These are phyloP conservation scores for Cyphomyrmex costatus DNA, from an alignment of 1,140 invertebrate genomes.

Conservation along the genomic window DNA sequence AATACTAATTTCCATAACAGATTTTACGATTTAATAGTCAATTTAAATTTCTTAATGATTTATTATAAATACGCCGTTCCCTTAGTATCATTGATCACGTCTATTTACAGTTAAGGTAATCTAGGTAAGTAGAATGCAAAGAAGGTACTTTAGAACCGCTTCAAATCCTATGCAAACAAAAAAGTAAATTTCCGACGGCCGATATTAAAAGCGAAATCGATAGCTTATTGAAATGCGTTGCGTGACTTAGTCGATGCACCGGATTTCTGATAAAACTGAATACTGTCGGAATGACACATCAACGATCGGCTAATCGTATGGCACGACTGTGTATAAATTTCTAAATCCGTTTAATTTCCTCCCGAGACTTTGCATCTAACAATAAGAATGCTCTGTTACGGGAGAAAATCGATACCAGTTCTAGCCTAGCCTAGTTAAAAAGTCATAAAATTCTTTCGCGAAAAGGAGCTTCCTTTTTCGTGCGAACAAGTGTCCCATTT, in stretches of 20 bases:
- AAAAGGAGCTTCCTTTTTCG: background rate
- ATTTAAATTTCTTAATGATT: conserved; percentile 39
- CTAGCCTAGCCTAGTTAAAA: conserved; percentile 53
- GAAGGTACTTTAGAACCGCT: conserved; percentile 18
- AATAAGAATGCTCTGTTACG: conserved; percentile 26
- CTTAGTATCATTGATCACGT: conserved; percentile 59
- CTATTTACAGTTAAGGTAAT: conserved; percentile 31
- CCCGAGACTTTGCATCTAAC: background rate
- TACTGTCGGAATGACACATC: conserved; percentile 9
- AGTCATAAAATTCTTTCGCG: conserved; percentile 51
- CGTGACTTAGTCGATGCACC: background rate
- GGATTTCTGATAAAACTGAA: background rate
- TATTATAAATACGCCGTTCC: background rate
- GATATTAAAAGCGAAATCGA: conserved; percentile 28
- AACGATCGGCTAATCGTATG: conserved; percentile 24
- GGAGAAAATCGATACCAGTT: conserved; percentile 57
- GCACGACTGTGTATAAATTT: conserved; percentile 40
- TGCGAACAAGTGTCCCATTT: background rate
- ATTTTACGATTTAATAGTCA: background rate
- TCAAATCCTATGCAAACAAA: conserved; percentile 38
- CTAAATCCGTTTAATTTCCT: conserved; percentile 45
- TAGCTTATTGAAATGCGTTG: background rate
- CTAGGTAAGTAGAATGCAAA: conserved; percentile 17
- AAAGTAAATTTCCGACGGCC: background rate
- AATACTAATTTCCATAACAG: background rate